Evolutionary conservation across 2,888 invertebrate genomes (phyloP), one percentile per base, ranked within the genome.

Genomic region (Meiosimyza platycephala): DNA sequence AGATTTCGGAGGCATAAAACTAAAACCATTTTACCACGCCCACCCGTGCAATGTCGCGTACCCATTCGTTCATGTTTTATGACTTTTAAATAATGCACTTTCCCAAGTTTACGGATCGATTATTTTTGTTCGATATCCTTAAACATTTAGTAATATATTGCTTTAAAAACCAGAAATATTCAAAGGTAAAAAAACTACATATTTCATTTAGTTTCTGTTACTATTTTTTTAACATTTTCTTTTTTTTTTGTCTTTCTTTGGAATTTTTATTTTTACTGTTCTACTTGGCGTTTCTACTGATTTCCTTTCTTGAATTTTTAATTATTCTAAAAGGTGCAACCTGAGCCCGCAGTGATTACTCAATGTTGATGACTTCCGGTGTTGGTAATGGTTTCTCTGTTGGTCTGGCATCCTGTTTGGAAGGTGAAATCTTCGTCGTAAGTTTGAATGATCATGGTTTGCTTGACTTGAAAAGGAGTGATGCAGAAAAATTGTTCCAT

Each of bases 251-350:
- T 22, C n/a, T 28, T 51, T n/a, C 50, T 7, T n/a, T 15, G 28
- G 5, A 16, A 9, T 47, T 47, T 33, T 48, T 47, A 9, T 47
- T 47, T 33, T 48, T 47, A 48, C 47, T 54, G 70, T 62, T 6
- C 6, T 40, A 40, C 40, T 40, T 47, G 16, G 52, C 48, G 40
- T 52, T 33, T 16, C 63, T 70, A 52, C 70, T 62, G 54, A 63
- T 63, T 76, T 77, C 75, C 73, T 76, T 74, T 77, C 81, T 80
- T 81, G 79, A 78, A 80, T 82, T 85, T 85, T 85, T 85, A 85
- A 85, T 85, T 85, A 84, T 80, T 81, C 80, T 82, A 83, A 84
- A 82, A 84, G 83, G 82, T 81, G 79, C 81, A 83, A 80, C 82
- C 81, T 81, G 81, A 80, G 80, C 80, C 80, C 80, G 75, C 80